Conservation (phyloP, 1,140 invertebrate species). For the Intoshia linei region DNA sequence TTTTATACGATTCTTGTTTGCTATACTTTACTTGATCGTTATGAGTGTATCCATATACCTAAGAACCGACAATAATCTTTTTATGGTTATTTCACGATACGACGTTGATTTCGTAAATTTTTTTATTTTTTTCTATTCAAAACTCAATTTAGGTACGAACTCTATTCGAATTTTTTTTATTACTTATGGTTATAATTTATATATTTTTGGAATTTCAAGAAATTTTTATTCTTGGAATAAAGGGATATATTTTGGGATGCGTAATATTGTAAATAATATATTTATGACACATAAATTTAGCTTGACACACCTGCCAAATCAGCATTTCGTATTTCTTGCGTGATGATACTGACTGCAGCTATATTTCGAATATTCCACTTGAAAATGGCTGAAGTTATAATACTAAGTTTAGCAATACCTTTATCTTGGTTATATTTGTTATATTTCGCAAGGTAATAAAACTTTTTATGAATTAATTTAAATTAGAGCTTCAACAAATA, state of each 20-base stretch:
- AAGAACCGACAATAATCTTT: conserved; percentile 29
- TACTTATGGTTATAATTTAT: not conserved
- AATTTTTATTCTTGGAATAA: too few relatives aligned
- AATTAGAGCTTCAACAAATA: conserved; percentile 50
- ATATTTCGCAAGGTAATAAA: conserved; percentile 66
- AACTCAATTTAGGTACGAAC: not conserved
- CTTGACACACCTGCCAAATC: conserved; percentile 62
- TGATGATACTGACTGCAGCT: conserved; percentile 60
- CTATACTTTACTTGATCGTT: conserved; percentile 40
- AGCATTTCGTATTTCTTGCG: conserved; percentile 59
- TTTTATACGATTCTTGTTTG: conserved; percentile 42
- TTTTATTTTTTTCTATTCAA: not conserved
- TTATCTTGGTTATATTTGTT: conserved; percentile 81
- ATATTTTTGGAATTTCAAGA: not conserved
- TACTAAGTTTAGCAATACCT: conserved; percentile 58
- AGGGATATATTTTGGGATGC: too few relatives aligned
- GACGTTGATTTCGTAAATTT: conserved; percentile 11
- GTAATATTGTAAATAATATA: too few relatives aligned
- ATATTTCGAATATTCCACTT: conserved; percentile 39
- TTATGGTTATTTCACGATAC: conserved; percentile 23
- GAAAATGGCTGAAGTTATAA: conserved; percentile 41
- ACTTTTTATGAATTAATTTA: not conserved
- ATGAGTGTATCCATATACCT: conserved; percentile 59
- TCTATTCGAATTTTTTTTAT: not conserved
- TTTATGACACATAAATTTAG: conserved; percentile 28